Evolutionary conservation across 1,140 invertebrate genomes (phyloP).

Genomic region (Aporrectodea caliginosa): DNA sequence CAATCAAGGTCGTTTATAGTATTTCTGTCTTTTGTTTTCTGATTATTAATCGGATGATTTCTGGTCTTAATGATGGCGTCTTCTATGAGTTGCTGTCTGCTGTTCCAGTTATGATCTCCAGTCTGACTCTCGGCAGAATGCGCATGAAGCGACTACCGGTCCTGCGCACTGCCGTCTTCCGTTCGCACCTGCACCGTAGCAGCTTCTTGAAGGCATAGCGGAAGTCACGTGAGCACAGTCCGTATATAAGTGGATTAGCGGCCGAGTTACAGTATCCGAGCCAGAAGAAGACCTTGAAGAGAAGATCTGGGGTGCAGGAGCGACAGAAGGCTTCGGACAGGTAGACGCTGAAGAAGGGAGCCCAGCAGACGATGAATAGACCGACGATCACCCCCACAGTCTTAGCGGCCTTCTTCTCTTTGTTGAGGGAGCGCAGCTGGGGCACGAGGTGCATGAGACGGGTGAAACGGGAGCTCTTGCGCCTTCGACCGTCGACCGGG

Average conservation of each 20-base stretch:
- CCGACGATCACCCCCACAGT: slow-evolving; percentile 60
- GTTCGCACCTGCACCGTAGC: slow-evolving; percentile 30
- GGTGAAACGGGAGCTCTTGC: background rate
- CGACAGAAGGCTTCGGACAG: slow-evolving; percentile 29
- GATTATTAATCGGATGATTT: no score
- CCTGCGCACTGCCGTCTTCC: background rate
- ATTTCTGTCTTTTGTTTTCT: no score
- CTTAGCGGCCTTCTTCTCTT: slow-evolving; percentile 29
- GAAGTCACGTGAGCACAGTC: slow-evolving; percentile 67
- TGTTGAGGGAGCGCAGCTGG: slow-evolving; percentile 22
- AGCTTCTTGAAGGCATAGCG: slow-evolving; percentile 88
- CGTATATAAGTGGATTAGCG: slow-evolving; percentile 65
- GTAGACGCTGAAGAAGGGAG: slow-evolving; percentile 59
- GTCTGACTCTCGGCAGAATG: background rate
- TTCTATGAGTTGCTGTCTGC: background rate
- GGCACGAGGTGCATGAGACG: slow-evolving; percentile 13
- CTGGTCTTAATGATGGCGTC: no score
- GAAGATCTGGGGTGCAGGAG: slow-evolving; percentile 56
- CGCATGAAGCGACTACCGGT: background rate
- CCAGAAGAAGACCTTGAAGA: slow-evolving; percentile 90
- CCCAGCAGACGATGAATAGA: slow-evolving; percentile 62
- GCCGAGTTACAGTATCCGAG: slow-evolving; percentile 94
- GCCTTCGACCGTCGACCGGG: background rate
- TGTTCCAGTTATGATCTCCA: background rate
- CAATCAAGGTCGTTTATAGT: no score